A percentile compares a stretch with the other conserved stretches of the same genome.
phyloP scores from a whole-genome alignment of 2,113 vertebrate genomes.

The Alaudala cheleensis region DNA sequence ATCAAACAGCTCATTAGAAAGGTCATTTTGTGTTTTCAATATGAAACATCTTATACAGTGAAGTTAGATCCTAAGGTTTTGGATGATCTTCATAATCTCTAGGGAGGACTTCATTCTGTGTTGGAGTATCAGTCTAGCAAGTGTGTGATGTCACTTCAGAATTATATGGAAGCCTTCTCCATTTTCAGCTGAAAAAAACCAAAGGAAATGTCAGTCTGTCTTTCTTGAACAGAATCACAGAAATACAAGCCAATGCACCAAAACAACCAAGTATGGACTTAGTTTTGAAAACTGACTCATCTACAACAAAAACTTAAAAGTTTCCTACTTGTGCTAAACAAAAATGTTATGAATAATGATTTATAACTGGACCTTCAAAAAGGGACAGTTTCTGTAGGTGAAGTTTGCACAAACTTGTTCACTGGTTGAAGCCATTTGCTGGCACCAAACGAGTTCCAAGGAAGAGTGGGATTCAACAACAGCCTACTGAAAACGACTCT shows the following conservation, averaged over 20 bases:
- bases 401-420: not conserved
- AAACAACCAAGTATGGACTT: rapidly evolving
- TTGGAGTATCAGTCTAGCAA: constrained; percentile 45
- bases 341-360: not conserved
- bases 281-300: not conserved
- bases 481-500: not conserved
- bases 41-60: constrained; percentile 82
- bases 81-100: constrained; percentile 71
- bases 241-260: rapidly evolving
- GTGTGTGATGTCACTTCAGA: constrained; percentile 83
- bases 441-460: not conserved
- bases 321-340: not conserved
- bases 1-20: constrained; percentile 73
- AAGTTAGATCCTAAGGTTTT: constrained; percentile 77
- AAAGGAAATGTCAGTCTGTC: not conserved
- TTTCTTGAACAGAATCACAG: not conserved
- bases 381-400: not conserved
- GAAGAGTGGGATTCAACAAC: not conserved
- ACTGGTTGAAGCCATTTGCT: not conserved
- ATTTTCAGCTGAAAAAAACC: constrained; percentile 83
- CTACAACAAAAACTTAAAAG: not conserved
- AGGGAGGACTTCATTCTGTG: constrained; percentile 71
- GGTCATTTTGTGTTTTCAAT: constrained; percentile 82
- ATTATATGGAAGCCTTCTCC: constrained; percentile 93
- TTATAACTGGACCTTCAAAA: not conserved